Base-by-base conservation (phyloP, 2,113 vertebrate species). In the Cinclus cinclus region DNA sequence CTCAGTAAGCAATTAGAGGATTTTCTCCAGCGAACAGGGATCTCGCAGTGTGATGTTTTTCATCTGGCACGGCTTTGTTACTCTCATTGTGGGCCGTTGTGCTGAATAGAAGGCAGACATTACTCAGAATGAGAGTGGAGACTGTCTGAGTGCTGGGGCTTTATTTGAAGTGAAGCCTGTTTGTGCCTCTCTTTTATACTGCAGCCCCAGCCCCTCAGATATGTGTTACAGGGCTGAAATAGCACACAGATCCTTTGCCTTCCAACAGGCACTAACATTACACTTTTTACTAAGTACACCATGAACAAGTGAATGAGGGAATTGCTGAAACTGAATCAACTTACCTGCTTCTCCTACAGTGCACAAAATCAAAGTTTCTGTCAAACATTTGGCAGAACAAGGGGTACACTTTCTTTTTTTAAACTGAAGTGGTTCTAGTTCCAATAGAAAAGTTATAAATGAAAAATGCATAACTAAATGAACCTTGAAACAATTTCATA, bases 71-170 rank as follows among this genome's bases (percentile, higher is more conserved):
- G 95, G 91, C 95, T 98, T 94, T 97, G 97, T 98, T 97, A 94
- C 97, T 98, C 96, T 98, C 86, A 97, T 97, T 96, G 96, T 97
- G 97, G 95, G 93, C 95, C 62, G 53, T 93, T 98, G 94, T 96
- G 96, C 79, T 97, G 98, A 98, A 98, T 89, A 97, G 97, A 97
- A 98, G 96, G 95, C 98, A 99, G 98, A 99, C 98, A 97, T 98
- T 98, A 98, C 97, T 98, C 98, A 98, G 97, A 98, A 95, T 92
- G 95, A 96, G 96, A 96, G 96, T 12, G 95, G 98, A 98, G 98
- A 98, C 97, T 98, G 98, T 98, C 96, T 88, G 96, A 95, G 96
- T 90, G 97, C 97, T 95, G 95, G 97, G 98, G 96, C 95, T 98
- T 97, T 97, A 97, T 98, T 98, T 98, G 97, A 98, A 98, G 94